These are phyloP conservation scores for Hypomesus transpacificus DNA, from an alignment of 2,113 vertebrate genomes.

Conservation along the genomic window DNA sequence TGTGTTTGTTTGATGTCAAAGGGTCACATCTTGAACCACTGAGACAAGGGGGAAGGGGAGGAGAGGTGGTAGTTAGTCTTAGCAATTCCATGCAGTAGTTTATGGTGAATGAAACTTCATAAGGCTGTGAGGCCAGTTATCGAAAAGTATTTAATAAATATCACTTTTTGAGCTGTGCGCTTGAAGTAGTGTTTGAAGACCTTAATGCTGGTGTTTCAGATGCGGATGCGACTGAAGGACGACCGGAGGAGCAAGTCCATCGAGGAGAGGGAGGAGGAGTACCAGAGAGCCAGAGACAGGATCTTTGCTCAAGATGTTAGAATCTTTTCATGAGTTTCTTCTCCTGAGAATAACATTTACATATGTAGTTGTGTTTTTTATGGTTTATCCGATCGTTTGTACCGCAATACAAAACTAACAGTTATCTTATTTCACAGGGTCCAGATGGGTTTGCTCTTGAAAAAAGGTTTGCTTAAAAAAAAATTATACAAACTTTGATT, in stretches of 20 bases:
- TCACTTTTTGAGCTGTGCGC: too few species aligned
- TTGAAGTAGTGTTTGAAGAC: too few species aligned
- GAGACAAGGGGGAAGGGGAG: background rate
- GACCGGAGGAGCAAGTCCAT: conserved; percentile 97
- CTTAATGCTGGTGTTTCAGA: conserved; percentile 68
- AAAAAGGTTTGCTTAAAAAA: conserved; percentile 81
- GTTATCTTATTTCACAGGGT: conserved; percentile 61
- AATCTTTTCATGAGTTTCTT: conserved; percentile 17
- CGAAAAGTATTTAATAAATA: too few species aligned
- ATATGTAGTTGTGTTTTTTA: background rate
- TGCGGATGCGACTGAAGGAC: conserved; percentile 91
- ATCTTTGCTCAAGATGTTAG: conserved; percentile 98
- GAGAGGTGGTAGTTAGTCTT: background rate
- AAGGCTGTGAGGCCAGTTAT: too few species aligned
- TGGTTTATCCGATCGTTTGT: background rate
- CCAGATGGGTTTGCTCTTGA: conserved; percentile 82
- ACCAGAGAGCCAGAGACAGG: conserved; percentile 92
- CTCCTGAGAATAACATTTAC: too few species aligned
- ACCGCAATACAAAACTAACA: background rate
- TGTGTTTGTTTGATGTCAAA: conserved; percentile 15
- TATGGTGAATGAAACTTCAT: too few species aligned
- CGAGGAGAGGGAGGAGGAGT: conserved; percentile 97
- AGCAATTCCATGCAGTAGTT: too few species aligned
- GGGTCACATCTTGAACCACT: background rate
- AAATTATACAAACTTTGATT: conserved; percentile 16